Evolutionary conservation across 2,797 vertebrate species (phyloP).

Genomic region (Acrossocheilus fasciatus): DNA sequence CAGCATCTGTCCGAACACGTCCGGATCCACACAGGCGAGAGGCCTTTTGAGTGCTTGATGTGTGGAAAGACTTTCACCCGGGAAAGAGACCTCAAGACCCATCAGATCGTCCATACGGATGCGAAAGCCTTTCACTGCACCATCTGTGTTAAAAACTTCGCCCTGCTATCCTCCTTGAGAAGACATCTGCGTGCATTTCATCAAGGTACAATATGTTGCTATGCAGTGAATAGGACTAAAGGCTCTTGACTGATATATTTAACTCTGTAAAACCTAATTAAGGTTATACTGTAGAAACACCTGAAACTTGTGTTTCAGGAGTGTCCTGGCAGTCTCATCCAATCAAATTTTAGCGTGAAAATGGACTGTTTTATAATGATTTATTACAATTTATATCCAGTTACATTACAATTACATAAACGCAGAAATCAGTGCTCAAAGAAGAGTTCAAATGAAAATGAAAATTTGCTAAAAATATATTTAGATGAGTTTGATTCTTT

Average conservation of each 20-base stretch:
- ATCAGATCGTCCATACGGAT: slow-evolving; percentile 40
- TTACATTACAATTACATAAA: not conserved
- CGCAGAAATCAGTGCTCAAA: not conserved
- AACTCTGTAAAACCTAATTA: not conserved
- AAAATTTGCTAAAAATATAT: not conserved
- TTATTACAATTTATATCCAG: not conserved
- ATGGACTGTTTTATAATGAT: not conserved
- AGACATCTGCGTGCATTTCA: slow-evolving; percentile 48
- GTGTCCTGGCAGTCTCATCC: not conserved
- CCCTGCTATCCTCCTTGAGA: slow-evolving; percentile 39
- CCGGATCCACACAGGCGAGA: slow-evolving; percentile 47
- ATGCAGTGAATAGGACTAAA: not conserved
- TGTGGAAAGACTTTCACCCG: slow-evolving; percentile 43
- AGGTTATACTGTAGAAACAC: not conserved
- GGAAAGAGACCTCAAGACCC: slow-evolving; percentile 42
- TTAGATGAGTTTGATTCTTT: not conserved
- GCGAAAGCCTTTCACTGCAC: slow-evolving; percentile 40
- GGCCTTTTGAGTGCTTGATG: slow-evolving; percentile 37
- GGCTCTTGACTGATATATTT: not conserved
- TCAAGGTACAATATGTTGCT: slow-evolving; percentile 4
- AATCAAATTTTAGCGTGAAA: not conserved
- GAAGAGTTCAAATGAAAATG: not conserved
- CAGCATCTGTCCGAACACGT: slow-evolving; percentile 48
- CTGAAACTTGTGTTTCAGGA: not conserved
- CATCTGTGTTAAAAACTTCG: slow-evolving; percentile 42